phyloP scores from a whole-genome alignment of 1,140 invertebrate species.

The Drosophila nigrodunni region DNA sequence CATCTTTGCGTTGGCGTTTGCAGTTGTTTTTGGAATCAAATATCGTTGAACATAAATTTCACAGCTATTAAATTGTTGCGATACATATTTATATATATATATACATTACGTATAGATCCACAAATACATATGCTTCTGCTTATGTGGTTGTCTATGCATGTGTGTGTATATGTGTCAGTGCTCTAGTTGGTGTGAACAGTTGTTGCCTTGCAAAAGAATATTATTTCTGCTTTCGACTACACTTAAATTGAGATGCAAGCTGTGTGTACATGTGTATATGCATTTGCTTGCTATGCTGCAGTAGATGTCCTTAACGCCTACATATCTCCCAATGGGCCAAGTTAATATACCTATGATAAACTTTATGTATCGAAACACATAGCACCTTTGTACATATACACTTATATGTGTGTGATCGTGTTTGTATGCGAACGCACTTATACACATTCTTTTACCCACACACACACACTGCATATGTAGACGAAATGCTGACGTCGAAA shows the following conservation, averaged over 20 bases:
- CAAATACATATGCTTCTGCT: conserved; percentile 30
- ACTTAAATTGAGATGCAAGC: conserved; percentile 19
- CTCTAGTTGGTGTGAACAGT: conserved; percentile 6
- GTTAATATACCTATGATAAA: conserved; percentile 1
- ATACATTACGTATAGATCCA: conserved; percentile 7
- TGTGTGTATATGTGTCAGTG: conserved; percentile 20
- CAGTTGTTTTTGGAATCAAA: conserved; percentile 82
- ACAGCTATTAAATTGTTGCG: conserved; percentile 65
- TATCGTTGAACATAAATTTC: conserved; percentile 81
- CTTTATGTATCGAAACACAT: conserved; percentile 21
- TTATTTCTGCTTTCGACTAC: conserved; percentile 22
- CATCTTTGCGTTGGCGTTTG: conserved; percentile 56
- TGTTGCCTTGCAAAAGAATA: conserved; percentile 26
- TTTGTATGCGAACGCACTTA: too few relatives aligned
- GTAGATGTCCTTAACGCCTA: conserved; percentile 40
- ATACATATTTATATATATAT: conserved; percentile 17
- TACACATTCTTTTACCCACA: too few relatives aligned
- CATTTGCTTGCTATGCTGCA: background rate
- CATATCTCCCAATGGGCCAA: conserved; percentile 5
- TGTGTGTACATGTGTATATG: conserved; percentile 5
- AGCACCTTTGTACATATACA: conserved; percentile 4
- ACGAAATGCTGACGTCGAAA: conserved; percentile 34
- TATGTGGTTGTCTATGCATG: conserved; percentile 34
- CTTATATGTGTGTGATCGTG: background rate
- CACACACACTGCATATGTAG: too few relatives aligned